phyloP scores from a whole-genome alignment of 2,113 vertebrate genomes.

The Ochotona curzoniae region DNA sequence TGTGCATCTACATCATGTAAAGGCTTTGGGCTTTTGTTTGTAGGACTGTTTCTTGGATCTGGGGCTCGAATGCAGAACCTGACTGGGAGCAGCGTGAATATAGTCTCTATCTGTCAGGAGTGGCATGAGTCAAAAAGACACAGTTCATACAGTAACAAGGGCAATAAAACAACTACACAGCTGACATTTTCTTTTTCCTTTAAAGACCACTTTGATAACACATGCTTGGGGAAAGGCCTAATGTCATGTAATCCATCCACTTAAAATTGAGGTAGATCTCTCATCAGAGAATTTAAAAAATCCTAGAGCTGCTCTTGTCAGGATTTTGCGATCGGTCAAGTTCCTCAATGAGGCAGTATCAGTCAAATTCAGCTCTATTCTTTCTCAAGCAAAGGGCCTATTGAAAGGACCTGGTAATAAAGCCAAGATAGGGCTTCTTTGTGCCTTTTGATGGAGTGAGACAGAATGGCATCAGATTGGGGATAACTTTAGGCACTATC shows the following conservation, averaged over 20 bases:
- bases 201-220: background rate
- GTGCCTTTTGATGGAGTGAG: conserved; percentile 67
- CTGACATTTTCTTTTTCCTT: background rate
- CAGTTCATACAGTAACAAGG: background rate
- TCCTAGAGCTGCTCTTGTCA: background rate
- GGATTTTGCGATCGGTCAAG: conserved; percentile 52
- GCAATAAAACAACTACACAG: background rate
- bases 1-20: background rate
- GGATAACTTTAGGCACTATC: conserved; percentile 73
- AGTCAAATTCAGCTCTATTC: background rate
- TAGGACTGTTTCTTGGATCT: background rate
- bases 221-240: background rate
- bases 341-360: conserved; percentile 39
- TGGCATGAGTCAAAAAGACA: background rate
- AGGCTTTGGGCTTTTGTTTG: background rate
- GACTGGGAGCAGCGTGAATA: background rate
- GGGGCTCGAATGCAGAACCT: background rate
- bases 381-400: conserved; percentile 52
- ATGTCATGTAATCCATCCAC: conserved; percentile 14
- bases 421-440: conserved; percentile 64
- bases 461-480: conserved; percentile 64
- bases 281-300: conserved; percentile 54
- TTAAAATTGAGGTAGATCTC: conserved; percentile 57
- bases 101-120: background rate
- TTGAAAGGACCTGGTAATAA: conserved; percentile 24